Evolutionary conservation across 2,113 vertebrate species (phyloP), one percentile per base, ranked within the genome.

Genomic region (Acrocephalus arundinaceus): DNA sequence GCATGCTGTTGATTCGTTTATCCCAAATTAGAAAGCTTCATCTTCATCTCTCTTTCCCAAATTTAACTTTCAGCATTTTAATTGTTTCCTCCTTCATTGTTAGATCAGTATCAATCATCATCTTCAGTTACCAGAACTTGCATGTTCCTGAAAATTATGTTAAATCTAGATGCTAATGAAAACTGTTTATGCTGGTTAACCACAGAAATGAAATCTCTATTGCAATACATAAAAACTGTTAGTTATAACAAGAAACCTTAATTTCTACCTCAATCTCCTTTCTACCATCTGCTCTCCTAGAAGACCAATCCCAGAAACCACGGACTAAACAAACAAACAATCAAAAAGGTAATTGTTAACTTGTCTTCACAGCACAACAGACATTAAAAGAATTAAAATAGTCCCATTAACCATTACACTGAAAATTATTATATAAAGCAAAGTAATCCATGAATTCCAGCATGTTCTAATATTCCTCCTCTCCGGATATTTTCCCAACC

Each of bases 151-250:
- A 95, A 95, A 96, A 96, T 73, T 49, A 93, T 78, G 57, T 91
- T 85, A 96, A 96, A 93, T 96, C 94, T 91, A 97, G 73, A 94
- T 85, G 91, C 63, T 92, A 96, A 96, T 78, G 88, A 95, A 96
- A 85, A 76, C 58, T 91, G 57, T 96, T 94, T 95, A 77, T 61
- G 92, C 81, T 93, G 57, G 89, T 97, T 96, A 97, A 97, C 81
- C 92, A 97, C 78, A 97, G 82, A 89, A 91, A 94, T 82, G 55
- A 89, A 97, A 93, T 59, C 62, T 94, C 30, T 52, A 87, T 90
- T 94, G 75, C 61, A 71, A 74, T 68, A 30, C 90, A 75, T 76
- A 87, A 96, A 96, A 97, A 58, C 79, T 78, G 51, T 95, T 85
- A 95, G 89, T 89, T 70, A n/a, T 73, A 94, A 71, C 90, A 92